Base-by-base conservation (phyloP, 2,797 vertebrate species). In the Chelonia mydas region DNA sequence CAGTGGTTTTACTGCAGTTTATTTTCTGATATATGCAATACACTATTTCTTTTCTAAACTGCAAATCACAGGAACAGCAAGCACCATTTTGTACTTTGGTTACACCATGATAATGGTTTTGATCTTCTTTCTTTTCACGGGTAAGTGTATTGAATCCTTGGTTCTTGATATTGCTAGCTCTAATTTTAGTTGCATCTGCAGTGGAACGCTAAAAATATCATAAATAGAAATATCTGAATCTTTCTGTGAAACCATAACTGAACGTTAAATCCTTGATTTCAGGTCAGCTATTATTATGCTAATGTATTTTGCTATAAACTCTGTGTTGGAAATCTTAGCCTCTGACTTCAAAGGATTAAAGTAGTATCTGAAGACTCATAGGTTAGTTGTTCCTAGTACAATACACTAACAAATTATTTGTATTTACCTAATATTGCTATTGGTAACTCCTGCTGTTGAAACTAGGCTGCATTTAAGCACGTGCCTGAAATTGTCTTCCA, bases 71-170 rank as follows among this genome's bases (percentile, higher is more conserved):
- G 99, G 99, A 68, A 98, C 99, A 86, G 99, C 99, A 92, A 99
- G 99, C 97, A 99, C 99, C 84, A 99, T 99, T 97, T 98, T 99
- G 53, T 99, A 99, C 97, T 99, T 99, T 0, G 99, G 99, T 93
- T 99, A 99, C 94, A 99, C 99, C 92, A 99, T 99, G 98, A 99
- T 99, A 96, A 99, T 99, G 99, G 99, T 99, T 86, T 98, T 99
- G 97, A 99, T 99, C 98, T 99, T 99, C 97, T 99, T 99, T 98
- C 98, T 99, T 94, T 99, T 99, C 96, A 99, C 99, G 93, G 99
- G 99, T 99, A 96, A 96, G 97, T 93, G 15, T 33, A 25, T 3
- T 31, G 53, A 31, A 84, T 81, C 15, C 11, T 90, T 31, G 27
- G 6, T 91, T 92, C 54, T 7, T 25, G 68, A 68, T 83, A 78